These are phyloP conservation scores for Piaya cayana DNA, from an alignment of 2,113 vertebrate genomes.

Conservation along the genomic window DNA sequence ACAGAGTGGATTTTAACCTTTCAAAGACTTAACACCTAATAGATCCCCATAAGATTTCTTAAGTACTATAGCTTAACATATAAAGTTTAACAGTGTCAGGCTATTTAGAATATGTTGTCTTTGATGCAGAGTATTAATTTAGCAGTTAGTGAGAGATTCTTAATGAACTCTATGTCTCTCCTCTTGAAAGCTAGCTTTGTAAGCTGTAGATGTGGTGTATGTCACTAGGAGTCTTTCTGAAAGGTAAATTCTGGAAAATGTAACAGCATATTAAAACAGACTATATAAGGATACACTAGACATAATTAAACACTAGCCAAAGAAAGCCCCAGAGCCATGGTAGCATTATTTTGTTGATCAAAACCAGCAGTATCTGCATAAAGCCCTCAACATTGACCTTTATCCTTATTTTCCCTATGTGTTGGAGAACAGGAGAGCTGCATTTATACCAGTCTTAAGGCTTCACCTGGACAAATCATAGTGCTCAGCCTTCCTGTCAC, in stretches of 20 bases:
- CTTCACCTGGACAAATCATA: background rate
- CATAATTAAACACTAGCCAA: background rate
- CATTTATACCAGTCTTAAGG: background rate
- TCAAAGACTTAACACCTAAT: background rate
- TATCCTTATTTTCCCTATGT: background rate
- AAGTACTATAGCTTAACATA: conserved; percentile 21
- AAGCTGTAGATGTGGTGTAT: background rate
- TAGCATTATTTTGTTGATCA: background rate
- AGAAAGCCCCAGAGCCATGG: background rate
- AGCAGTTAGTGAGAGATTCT: conserved; percentile 68
- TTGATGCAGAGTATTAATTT: conserved; percentile 46
- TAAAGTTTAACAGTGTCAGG: background rate
- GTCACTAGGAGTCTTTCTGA: background rate
- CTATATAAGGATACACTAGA: background rate
- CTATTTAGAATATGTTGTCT: conserved; percentile 36
- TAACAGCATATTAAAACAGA: background rate
- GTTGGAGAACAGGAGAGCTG: background rate
- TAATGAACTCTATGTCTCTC: conserved; percentile 34
- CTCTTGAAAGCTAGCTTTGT: conserved; percentile 18
- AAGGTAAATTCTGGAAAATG: background rate
- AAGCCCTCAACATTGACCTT: background rate
- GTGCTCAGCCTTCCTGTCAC: background rate
- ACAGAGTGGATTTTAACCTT: conserved; percentile 17
- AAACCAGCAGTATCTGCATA: background rate
- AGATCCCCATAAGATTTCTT: background rate